These are phyloP conservation scores for Melikaiella ostensackeni DNA, from an alignment of 2,888 invertebrate genomes.

Conservation along the genomic window DNA sequence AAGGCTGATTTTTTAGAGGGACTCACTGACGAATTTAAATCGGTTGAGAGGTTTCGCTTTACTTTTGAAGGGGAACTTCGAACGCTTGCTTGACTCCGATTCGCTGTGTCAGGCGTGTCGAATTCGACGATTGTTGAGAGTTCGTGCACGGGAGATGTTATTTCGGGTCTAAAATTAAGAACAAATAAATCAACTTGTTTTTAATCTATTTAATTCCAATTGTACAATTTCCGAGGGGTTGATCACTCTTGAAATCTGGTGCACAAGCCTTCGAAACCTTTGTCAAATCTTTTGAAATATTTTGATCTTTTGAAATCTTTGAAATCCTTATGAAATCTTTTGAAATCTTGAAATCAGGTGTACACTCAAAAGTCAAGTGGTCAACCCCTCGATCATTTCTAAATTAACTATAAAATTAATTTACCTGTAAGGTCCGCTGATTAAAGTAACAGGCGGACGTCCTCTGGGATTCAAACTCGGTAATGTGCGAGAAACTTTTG, in stretches of 20 bases:
- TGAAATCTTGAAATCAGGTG: no score
- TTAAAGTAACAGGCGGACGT: conserved; percentile 68
- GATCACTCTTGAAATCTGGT: background rate
- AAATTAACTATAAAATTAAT: background rate
- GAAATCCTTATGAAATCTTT: no score
- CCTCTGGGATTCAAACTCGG: conserved; percentile 55
- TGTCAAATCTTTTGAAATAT: no score
- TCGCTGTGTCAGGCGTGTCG: conserved; percentile 82
- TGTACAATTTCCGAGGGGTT: background rate
- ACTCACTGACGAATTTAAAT: conserved; percentile 33
- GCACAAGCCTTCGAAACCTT: no score
- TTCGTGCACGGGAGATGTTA: conserved; percentile 78
- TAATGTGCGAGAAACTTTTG: conserved; percentile 62
- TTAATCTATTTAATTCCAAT: no score
- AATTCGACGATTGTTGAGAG: conserved; percentile 84
- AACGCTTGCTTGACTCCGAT: conserved; percentile 62
- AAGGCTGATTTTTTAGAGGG: conserved; percentile 30
- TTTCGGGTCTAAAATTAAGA: conserved; percentile 59
- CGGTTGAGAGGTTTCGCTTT: conserved; percentile 25
- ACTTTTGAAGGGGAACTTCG: conserved; percentile 58
- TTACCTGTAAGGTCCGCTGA: conserved; percentile 66
- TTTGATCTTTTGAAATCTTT: no score
- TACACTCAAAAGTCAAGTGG: no score
- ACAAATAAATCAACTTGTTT: background rate
- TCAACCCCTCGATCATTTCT: background rate